Base-by-base conservation (phyloP, 2,888 invertebrate genomes). In the Lepeophtheirus nordmannii region DNA sequence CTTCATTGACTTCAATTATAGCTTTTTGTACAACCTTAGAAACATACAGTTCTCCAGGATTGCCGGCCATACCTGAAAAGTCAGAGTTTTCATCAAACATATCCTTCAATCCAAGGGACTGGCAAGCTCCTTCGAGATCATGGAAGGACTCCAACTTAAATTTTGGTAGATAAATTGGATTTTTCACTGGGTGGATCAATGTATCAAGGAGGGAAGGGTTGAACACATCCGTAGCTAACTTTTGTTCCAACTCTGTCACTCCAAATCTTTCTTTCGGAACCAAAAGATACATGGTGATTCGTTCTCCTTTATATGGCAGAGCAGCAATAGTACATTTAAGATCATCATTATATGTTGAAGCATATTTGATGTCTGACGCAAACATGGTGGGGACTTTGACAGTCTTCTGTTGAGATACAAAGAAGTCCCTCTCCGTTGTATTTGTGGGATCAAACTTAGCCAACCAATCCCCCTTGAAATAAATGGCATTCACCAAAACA, bases 41-140 rank as follows among this genome's bases (percentile, higher is more conserved):
- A 14, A 46, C 53, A 8, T 46, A 46, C 7, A 46, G 53, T 17
- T 46, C 53, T 14, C 53, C 53, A 5, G 53, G 53, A 46, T 8
- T 8, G 2, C 53, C 53, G 8, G 53, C 53, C 53, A 46, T 46
- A 14, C 53, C 53, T 46, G 53, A 46, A 17, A 46, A 46, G 53
- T 46, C 53, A n/a, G 53, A 46, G 2, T 46, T 46, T 46, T 46
- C 53, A 46, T 46, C 53, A 46, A 46, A 46, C 53, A 46, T 46
- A 46, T 46, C 53, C 14, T 14, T n/a, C 17, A 46, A 17, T 17
- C 53, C 53, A 14, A 46, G 53, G 14, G 14, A n/a, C 17, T 46
- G 2, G 17, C 53, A 46, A 46, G 53, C 14, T 3, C 8, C 53
- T 46, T 8, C 53, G 14, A 46, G 17, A 46, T 46, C 53, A 46